A percentile compares a stretch with the other conserved stretches of the same genome.
Conservation (phyloP, 2,888 invertebrate genomes). For the Dasypogon diadema region DNA sequence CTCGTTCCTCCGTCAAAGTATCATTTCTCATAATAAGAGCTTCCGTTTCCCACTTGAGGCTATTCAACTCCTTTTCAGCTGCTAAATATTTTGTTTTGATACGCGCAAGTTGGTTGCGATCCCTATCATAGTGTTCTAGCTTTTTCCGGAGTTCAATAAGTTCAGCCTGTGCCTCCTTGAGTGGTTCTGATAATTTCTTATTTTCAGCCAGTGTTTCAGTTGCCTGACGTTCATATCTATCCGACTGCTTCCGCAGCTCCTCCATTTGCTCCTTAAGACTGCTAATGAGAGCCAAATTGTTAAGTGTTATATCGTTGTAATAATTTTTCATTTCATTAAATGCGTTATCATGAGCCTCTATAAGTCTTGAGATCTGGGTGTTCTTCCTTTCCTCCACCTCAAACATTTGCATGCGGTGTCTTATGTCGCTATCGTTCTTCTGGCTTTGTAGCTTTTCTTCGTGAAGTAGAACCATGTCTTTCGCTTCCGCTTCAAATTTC, state of each 20-base stretch:
- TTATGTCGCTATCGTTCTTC: slow-evolving; percentile 78
- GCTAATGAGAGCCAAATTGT: slow-evolving; percentile 91
- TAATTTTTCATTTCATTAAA: slow-evolving; percentile 93
- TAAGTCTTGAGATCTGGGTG: slow-evolving; percentile 83
- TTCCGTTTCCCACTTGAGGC: slow-evolving; percentile 75
- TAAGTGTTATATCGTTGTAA: slow-evolving; percentile 94
- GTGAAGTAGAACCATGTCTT: slow-evolving; percentile 72
- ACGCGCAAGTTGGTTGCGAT: slow-evolving; percentile 78
- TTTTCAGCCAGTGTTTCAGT: slow-evolving; percentile 74
- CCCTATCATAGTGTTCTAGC: slow-evolving; percentile 87
- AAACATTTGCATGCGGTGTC: slow-evolving; percentile 84
- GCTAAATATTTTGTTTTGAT: slow-evolving; percentile 63
- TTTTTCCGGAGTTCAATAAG: slow-evolving; percentile 80
- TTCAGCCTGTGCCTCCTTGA: slow-evolving; percentile 78
- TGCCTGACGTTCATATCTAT: slow-evolving; percentile 79
- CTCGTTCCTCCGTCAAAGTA: slow-evolving; percentile 80
- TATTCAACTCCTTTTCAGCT: slow-evolving; percentile 72
- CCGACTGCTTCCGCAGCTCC: slow-evolving; percentile 80
- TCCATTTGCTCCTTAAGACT: slow-evolving; percentile 90
- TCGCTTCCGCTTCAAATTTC: slow-evolving; percentile 76
- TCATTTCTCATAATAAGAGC: slow-evolving; percentile 83
- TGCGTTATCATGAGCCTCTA: slow-evolving; percentile 84
- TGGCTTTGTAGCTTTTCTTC: slow-evolving; percentile 78
- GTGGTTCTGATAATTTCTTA: slow-evolving; percentile 78
- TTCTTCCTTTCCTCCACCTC: slow-evolving; percentile 94